Conservation (phyloP, 2,113 vertebrate species). For the Miniopterus natalensis region DNA sequence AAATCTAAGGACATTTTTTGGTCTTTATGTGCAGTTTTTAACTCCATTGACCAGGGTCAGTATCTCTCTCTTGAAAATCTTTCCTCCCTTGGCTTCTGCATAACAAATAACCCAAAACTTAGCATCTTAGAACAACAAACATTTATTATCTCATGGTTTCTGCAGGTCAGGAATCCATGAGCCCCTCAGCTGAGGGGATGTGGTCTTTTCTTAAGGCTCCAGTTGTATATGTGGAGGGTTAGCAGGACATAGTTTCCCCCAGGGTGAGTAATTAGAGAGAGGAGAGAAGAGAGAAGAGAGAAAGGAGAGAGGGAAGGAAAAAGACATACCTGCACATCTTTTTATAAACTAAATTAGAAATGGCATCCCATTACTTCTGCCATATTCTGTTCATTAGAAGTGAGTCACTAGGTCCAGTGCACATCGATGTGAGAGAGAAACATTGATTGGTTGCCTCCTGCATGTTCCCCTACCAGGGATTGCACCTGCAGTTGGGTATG, state of each 20-base stretch:
- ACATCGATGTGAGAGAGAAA: neutral
- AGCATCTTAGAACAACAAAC: neutral
- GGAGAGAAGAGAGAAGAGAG: neutral
- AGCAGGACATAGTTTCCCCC: neutral
- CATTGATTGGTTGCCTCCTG: neutral
- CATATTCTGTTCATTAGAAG: too few species aligned
- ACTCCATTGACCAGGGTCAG: neutral
- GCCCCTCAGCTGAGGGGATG: neutral
- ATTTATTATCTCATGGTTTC: neutral
- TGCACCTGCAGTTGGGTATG: neutral
- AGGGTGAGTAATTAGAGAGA: neutral
- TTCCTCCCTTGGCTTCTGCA: neutral
- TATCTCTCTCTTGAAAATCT: conserved; percentile 13
- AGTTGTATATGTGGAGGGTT: neutral
- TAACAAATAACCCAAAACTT: neutral
- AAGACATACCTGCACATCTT: too few species aligned
- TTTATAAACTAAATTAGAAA: too few species aligned
- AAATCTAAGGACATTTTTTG: neutral
- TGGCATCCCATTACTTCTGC: too few species aligned
- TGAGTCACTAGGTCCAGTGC: too few species aligned
- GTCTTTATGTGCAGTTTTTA: conserved; percentile 21
- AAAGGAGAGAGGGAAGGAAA: too few species aligned
- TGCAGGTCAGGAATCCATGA: neutral
- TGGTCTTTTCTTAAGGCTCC: neutral
- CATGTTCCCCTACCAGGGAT: neutral